Base-by-base conservation (phyloP, 2,888 invertebrate species). In the Phanerotoma sp. region DNA sequence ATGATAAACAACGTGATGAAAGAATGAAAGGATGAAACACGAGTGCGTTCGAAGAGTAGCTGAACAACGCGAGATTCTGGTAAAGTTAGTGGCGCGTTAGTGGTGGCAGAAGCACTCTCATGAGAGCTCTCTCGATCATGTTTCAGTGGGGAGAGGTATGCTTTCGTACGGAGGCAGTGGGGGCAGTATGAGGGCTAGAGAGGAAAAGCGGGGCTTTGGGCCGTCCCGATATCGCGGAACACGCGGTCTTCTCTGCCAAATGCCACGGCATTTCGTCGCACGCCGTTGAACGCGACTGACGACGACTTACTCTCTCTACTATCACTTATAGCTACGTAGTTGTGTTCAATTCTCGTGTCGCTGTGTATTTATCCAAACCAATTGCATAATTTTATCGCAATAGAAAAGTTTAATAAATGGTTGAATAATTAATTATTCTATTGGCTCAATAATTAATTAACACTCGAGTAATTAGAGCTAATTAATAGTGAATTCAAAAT, bases 251-350 rank as follows among this genome's bases (percentile, higher is more conserved):
- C 64, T 62, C 59, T 60, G 57, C 61, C 56, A 62, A 66, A 56
- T 63, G 44, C 63, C 67, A 66, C 69, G 72, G 73, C 77, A 77
- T 74, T 72, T 71, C 73, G 76, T 74, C 76, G 77, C 73, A 75
- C 70, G 72, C 73, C 72, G 72, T 66, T 74, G 74, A 70, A 67
- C 69, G 75, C 73, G 75, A 71, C 71, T 73, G 75, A 75, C 70
- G 69, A 18, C 3, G 9, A 13, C n/a, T 56, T 20, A 56, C 48
- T 48, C 50, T 25, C 47, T 10, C 42, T 22, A 20, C 11, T 41
- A 11, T 41, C 22, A 22, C 13, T 41, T 21, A 41, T 10, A 22
- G 3, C 20, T 21, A 41, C 41, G n/a, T 18, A 9, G 11, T 18
- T 16, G 16, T 38, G 38, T 38, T 25, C 25, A 25, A 25, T 25